phyloP scores from a whole-genome alignment of 1,140 invertebrate genomes.

The Meloidogyne chitwoodi region DNA sequence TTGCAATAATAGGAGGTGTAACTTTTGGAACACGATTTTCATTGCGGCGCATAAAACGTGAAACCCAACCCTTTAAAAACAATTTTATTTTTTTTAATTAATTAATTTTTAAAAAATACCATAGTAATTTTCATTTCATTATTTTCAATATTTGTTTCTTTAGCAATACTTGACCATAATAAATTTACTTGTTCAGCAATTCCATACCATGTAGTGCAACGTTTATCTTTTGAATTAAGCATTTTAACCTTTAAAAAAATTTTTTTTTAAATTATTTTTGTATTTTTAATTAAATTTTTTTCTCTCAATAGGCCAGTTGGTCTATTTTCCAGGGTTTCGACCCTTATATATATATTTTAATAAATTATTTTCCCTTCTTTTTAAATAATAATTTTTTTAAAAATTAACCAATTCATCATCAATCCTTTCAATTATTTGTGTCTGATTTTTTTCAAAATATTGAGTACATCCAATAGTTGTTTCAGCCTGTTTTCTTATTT shows the following conservation, averaged over 20 bases:
- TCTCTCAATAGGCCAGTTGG: no score
- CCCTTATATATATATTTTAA: not conserved
- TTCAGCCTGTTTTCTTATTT: conserved; percentile 33
- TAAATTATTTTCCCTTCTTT: no score
- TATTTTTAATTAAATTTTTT: no score
- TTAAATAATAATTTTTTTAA: no score
- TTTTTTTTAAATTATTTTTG: not conserved
- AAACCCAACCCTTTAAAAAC: conserved; percentile 38
- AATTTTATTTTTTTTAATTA: conserved; percentile 2
- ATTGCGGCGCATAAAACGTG: conserved; percentile 40
- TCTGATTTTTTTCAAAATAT: conserved; percentile 28
- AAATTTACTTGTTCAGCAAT: conserved; percentile 39
- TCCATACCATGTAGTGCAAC: conserved; percentile 36
- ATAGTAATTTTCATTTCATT: conserved; percentile 49
- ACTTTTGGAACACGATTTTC: conserved; percentile 36
- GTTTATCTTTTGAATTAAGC: conserved; percentile 31
- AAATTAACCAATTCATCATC: conserved; percentile 18
- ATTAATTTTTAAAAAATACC: conserved; percentile 13
- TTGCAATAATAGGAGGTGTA: conserved; percentile 43
- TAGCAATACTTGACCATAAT: conserved; percentile 23
- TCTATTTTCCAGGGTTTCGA: not conserved
- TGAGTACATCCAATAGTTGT: conserved; percentile 13
- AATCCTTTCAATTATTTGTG: conserved; percentile 20
- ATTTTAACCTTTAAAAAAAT: conserved; percentile 28
- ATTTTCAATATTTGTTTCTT: not conserved